Base-by-base conservation (phyloP, 2,888 invertebrate genomes). In the Tetragonula carbonaria region DNA sequence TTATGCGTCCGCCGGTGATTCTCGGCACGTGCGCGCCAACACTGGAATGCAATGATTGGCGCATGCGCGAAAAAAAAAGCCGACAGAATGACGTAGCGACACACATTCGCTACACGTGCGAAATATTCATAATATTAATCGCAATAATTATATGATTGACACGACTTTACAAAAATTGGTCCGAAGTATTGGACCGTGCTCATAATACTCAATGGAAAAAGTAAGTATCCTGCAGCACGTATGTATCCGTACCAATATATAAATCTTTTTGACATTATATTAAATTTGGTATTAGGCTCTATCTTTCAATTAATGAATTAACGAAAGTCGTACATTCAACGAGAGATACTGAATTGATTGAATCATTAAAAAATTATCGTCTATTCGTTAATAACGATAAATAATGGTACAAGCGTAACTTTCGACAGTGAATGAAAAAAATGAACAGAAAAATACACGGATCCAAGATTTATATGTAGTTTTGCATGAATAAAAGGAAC, bases 21-120 rank as follows among this genome's bases (percentile, higher is more conserved):
- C 75, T 70, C 78, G 62, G 11, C 84, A 74, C 71, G 77, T 72
- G 80, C 33, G 76, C 45, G 53, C 67, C 59, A 68, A 57, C 57
- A 55, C 51, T 38, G 59, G 82, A 85, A 73, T 76, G 70, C 50
- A 59, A 74, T 14, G 55, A 23, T 45, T 23, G 21, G 53, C 68
- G 65, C 74, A 59, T 66, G 74, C 62, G 70, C 59, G 4, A 38
- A 57, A 51, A 53, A 59, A 71, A 38, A n/a, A 50, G 72, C 1
- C 8, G 8, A 13, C 13, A 2, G 18, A 62, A 53, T 70, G 80
- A 71, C 80, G 45, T 21, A 55, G 28, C 21, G 38, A 57, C 74
- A 63, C 18, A 28, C 57, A 77, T 80, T 78, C n/a, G 16, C 13
- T 59, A n/a, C 55, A 59, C 21, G 78, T 53, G 72, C 21, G 72